phyloP scores from a whole-genome alignment of 1,140 invertebrate genomes.

The Radopholus similis region DNA sequence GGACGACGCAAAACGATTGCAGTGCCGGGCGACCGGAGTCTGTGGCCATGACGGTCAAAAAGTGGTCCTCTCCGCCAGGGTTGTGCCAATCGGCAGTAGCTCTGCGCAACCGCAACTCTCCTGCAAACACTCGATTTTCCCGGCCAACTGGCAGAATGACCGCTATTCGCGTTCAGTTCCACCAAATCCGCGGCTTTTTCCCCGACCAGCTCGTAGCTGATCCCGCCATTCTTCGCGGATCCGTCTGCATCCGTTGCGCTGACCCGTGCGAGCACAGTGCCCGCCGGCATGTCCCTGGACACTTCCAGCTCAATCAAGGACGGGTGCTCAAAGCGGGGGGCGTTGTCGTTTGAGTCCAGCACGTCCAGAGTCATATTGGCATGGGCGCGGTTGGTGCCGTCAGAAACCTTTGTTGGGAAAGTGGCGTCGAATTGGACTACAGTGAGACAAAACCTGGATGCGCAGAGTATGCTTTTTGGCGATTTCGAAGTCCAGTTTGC shows the following conservation, averaged over 20 bases:
- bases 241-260: conserved; percentile 52
- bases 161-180: conserved; percentile 15
- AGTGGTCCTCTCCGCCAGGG: not conserved
- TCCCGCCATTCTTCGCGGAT: conserved; percentile 47
- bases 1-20: not conserved
- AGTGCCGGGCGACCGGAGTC: conserved; percentile 27
- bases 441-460: conserved; percentile 26
- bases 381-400: conserved; percentile 21
- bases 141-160: conserved; percentile 10
- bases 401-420: conserved; percentile 28
- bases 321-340: conserved; percentile 62
- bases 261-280: conserved; percentile 53
- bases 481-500: conserved; percentile 29
- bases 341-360: conserved; percentile 78
- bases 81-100: not conserved
- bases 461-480: conserved; percentile 19
- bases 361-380: conserved; percentile 69
- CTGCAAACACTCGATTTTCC: not conserved
- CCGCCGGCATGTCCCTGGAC: conserved; percentile 23
- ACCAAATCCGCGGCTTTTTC: not conserved
- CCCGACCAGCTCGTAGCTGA: conserved; percentile 37
- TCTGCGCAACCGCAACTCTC: conserved; percentile 10
- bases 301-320: conserved; percentile 53
- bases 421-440: conserved; percentile 6
- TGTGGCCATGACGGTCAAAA: conserved; percentile 19